phyloP scores from a whole-genome alignment of 2,113 vertebrate species.

The Mellivora capensis region DNA sequence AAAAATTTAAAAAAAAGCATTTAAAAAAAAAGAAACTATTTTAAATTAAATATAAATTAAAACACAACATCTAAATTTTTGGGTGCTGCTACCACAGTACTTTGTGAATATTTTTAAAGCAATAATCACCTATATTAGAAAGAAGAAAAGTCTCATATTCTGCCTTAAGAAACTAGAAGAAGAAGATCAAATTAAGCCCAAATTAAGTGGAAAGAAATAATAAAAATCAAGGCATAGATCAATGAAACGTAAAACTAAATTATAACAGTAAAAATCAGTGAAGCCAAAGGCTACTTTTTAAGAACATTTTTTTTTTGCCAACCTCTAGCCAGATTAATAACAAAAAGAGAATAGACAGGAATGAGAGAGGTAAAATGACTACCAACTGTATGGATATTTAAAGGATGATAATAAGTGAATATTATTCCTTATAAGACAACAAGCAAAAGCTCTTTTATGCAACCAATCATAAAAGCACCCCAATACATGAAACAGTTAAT shows the following conservation, averaged over 20 bases:
- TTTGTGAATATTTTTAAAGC: background rate
- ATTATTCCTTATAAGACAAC: background rate
- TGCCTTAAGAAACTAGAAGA: background rate
- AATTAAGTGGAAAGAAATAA: background rate
- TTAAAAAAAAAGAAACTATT: background rate
- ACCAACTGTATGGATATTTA: background rate
- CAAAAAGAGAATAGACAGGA: background rate
- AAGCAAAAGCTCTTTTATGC: background rate
- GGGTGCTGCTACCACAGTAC: background rate
- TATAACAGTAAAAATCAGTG: background rate
- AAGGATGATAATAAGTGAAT: background rate
- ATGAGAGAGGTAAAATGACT: background rate
- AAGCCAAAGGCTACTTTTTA: background rate
- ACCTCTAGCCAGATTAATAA: background rate
- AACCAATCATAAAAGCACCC: background rate
- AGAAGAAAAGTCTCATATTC: background rate
- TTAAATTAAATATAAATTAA: background rate
- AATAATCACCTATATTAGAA: background rate
- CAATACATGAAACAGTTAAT: background rate
- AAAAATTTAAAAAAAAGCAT: background rate
- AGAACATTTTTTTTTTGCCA: background rate
- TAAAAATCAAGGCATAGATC: constrained; percentile 12
- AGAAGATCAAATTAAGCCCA: background rate
- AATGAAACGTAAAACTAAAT: background rate
- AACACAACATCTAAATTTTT: constrained; percentile 9